Evolutionary conservation across 2,113 vertebrate species (phyloP), one percentile per base, ranked within the genome.

Genomic region (Pithys albifrons): DNA sequence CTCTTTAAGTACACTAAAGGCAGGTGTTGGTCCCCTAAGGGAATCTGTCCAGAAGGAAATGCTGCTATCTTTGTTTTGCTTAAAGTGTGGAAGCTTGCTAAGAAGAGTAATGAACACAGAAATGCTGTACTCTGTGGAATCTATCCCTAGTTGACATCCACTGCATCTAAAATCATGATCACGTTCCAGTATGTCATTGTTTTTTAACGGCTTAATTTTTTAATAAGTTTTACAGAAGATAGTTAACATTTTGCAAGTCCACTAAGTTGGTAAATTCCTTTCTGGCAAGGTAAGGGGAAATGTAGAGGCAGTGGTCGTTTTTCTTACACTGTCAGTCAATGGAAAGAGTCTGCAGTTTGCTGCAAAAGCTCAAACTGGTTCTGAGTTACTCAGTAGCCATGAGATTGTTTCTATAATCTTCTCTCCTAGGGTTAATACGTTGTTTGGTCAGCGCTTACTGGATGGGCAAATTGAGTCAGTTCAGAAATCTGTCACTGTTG

Each of bases 281-380:
- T 55, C 74, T 58, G 46, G 8, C 0, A 0, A 72, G 20, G 14
- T 64, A 37, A 65, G 22, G 16, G 33, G 25, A 77, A 37, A 57
- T 14, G 6, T 13, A 41, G 37, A 62, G 19, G 11, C 0, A 0
- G 15, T 62, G 31, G 5, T 43, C 17, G 4, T 31, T 24, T 48
- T 85, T 87, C 33, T 48, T 71, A 78, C 25, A 43, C 27, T 41
- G 39, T 10, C 23, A 78, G 33, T 45, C 49, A 24, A 2, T 57
- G 19, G 20, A 52, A 51, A 33, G 31, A 45, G 20, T 37, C 22
- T 85, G 39, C 29, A 69, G 58, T 22, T 64, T 57, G 9, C 37
- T 88, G 74, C 29, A 62, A 20, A 51, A 69, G 48, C 67, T 79
- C 7, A 10, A 73, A 85, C 37, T 76, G 8, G 29, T 82, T 65